Evolutionary conservation across 2,888 invertebrate species (phyloP), one percentile per base, ranked within the genome.

Genomic region (Tachina lurida): DNA sequence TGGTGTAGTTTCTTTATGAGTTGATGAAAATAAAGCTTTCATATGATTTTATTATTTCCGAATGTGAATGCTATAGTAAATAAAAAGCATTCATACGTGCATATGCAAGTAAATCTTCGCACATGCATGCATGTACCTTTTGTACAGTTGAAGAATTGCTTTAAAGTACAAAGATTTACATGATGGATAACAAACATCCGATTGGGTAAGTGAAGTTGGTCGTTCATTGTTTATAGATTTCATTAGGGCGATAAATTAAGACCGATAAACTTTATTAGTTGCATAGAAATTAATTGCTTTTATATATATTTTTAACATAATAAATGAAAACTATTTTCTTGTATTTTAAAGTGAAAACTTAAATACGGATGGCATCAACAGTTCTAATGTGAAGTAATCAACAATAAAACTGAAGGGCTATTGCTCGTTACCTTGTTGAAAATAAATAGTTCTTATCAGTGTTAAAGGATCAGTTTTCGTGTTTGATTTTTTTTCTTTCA

Each of bases 181-280:
- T 84, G 73, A 60, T 47, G 67, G 83, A 78, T 84, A 84, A 67
- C 31, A 60, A 65, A 67, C 67, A 83, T 84, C 77, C 77, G 83
- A 71, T 77, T 82, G 68, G 68, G 17, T 63, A 70, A 77, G 70
- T 52, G 31, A 56, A 67, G 67, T 67, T 39, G 65, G 58, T 67
- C 15, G 63, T 49, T 22, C 67, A 67, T 77, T 73, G 56, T 47
- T 63, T 75, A 60, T 70, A 68, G 43, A 74, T 76, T 82, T 63
- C 56, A 82, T 70, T 82, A 76, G 70, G 70, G 39, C 45, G 82
- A 82, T 83, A 43, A 83, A 76, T 65, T 52, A 49, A 52, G n/a
- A 15, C n/a, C n/a, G 71, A 76, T 82, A 82, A 82, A 54, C 31
- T 60, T 58, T 73, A 65, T 56, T 73, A 63, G 54, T 63, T 63